Percentiles rank a stretch among this genome's conserved stretches.
Evolutionary conservation across 2,797 vertebrate genomes (phyloP).

Genomic region (Delichon dasypus): DNA sequence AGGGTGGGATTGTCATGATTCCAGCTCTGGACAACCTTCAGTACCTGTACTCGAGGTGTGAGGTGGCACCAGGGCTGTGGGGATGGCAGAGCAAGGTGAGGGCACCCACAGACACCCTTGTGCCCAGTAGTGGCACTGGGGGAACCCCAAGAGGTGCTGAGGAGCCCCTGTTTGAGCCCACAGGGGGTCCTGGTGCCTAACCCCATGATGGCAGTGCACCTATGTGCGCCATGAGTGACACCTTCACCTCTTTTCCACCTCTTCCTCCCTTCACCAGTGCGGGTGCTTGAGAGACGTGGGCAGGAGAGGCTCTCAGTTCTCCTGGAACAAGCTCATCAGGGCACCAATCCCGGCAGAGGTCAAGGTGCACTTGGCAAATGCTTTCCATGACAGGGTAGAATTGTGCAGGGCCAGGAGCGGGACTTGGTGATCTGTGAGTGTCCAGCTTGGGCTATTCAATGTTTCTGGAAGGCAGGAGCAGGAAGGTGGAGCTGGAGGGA

Average conservation of each 20-base stretch:
- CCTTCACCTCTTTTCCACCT: no score
- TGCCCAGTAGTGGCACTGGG: not conserved
- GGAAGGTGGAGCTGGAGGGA: not conserved
- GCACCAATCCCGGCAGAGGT: not conserved
- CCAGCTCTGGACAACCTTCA: rapidly evolving
- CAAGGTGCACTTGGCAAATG: rapidly evolving
- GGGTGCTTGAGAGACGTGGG: not conserved
- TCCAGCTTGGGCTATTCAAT: rapidly evolving
- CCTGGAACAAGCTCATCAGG: not conserved
- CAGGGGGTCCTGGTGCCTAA: rapidly evolving
- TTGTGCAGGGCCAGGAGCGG: not conserved
- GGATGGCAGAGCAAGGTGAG: not conserved
- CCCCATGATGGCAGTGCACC: rapidly evolving
- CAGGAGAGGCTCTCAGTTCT: not conserved
- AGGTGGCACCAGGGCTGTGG: not conserved
- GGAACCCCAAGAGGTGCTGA: no score
- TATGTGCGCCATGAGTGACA: not conserved
- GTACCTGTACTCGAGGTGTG: rapidly evolving
- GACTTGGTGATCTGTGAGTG: no score
- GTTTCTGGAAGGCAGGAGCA: not conserved
- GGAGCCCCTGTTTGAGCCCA: not conserved
- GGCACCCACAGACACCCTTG: not conserved
- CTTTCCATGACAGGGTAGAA: not conserved
- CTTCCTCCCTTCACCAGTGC: not conserved
- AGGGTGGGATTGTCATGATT: rapidly evolving